Base-by-base conservation (phyloP, 2,797 vertebrate genomes). In the Myotis pilosus region DNA sequence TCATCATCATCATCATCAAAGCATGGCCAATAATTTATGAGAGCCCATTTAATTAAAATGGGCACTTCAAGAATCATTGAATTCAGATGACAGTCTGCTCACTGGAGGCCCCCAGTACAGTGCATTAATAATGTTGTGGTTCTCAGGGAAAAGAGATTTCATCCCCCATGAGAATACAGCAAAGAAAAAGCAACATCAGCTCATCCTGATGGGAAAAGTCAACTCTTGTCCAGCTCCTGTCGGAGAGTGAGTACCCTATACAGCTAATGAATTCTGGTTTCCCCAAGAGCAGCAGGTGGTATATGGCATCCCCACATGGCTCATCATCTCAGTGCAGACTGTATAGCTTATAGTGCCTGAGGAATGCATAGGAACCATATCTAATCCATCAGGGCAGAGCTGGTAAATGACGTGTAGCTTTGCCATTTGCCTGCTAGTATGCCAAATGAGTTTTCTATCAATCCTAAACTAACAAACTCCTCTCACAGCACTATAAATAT, bases 391-490 rank as follows among this genome's bases (percentile, higher is more conserved):
- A 94, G 49, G 79, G 36, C 25, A 86, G 78, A 80, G 79, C 53
- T 92, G 33, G 78, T 80, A 92, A 94, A 78, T 25, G 82, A 68
- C 0, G 4, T 15, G 76, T 75, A 92, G 88, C 55, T 90, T 94
- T 94, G 78, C 53, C 92, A 88, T 83, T 95, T 94, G 47, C 90
- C 90, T 83, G 36, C 47, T 71, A 66, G 36, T 89, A 16, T 91
- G 85, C 60, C 66, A 95, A 96, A 53, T n/a, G 81, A 96, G 36
- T 49, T 94, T 94, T 90, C 88, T 88, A 62, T 95, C 71, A 94
- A 87, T 87, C 38, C 69, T 57, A 19, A 92, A 76, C 66, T 80
- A 95, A 87, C 82, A 84, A 76, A 90, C 83, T 88, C 87, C 92
- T 89, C 79, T 92, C 60, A 33, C 71, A 88, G 38, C 38, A 49